phyloP scores from a whole-genome alignment of 2,113 vertebrate species.

The Elephantulus edwardii region DNA sequence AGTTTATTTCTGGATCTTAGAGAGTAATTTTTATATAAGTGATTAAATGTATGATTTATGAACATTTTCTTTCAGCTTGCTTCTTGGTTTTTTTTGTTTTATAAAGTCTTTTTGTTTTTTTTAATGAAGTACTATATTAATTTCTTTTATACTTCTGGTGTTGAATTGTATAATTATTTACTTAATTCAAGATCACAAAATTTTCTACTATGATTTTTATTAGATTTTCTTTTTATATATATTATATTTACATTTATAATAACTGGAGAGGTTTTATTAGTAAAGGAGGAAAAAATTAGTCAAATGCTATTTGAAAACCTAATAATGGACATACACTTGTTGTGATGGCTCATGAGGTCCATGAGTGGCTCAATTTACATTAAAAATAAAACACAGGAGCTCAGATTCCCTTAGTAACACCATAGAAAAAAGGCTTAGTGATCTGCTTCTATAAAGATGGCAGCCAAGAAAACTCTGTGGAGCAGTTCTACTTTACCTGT shows the following conservation, averaged over 20 bases:
- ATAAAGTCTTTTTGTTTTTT: background rate
- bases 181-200: background rate
- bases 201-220: background rate
- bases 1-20: background rate
- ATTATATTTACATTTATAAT: background rate
- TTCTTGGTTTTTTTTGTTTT: background rate
- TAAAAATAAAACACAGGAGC: background rate
- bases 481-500: background rate
- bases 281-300: background rate
- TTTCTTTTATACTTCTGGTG: background rate
- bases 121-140: background rate
- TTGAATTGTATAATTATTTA: background rate
- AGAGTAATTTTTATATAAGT: background rate
- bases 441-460: background rate
- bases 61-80: background rate
- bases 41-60: background rate
- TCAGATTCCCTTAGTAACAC: background rate
- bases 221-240: background rate
- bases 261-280: background rate
- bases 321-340: background rate
- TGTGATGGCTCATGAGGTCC: background rate
- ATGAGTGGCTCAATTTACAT: background rate
- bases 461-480: background rate
- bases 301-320: background rate
- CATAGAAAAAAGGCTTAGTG: background rate